A percentile compares a stretch with the other conserved stretches of the same genome.
Conservation (phyloP, 2,113 vertebrate genomes). For the Nibea albiflora region DNA sequence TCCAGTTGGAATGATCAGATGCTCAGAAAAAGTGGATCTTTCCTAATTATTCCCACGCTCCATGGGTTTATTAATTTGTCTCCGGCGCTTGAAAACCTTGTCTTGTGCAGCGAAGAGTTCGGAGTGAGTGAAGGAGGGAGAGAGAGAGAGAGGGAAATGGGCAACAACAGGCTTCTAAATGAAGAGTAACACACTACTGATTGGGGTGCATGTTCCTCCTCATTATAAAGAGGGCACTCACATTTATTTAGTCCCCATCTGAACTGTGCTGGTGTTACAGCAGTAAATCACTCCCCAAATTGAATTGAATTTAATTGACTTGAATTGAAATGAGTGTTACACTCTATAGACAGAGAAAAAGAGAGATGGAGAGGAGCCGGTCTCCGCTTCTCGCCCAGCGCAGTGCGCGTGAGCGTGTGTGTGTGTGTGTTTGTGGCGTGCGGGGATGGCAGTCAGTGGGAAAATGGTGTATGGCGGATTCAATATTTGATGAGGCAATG, state of each 20-base stretch:
- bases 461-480: slow-evolving; percentile 32
- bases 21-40: slow-evolving; percentile 32
- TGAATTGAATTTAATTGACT: not conserved
- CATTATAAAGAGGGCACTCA: slow-evolving; percentile 1
- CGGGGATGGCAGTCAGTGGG: not conserved
- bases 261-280: slow-evolving; percentile 1
- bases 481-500: slow-evolving; percentile 52
- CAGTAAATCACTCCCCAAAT: slow-evolving; percentile 2
- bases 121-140: slow-evolving; percentile 22
- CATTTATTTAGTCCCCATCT: slow-evolving; percentile 22
- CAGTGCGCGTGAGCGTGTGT: not conserved
- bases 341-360: not conserved
- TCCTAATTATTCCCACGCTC: slow-evolving; percentile 21
- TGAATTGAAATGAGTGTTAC: slow-evolving; percentile 23
- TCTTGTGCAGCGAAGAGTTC: slow-evolving; percentile 58
- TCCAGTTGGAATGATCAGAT: slow-evolving; percentile 1
- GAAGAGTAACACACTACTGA: slow-evolving; percentile 13
- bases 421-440: not conserved
- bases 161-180: slow-evolving; percentile 5
- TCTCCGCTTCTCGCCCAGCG: not conserved
- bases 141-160: slow-evolving; percentile 10
- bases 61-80: slow-evolving; percentile 29
- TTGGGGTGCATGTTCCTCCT: slow-evolving; percentile 5
- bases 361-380: not conserved
- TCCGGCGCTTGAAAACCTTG: slow-evolving; percentile 46